Conservation (phyloP, 1,140 invertebrate genomes). For the Venturia canescens region DNA sequence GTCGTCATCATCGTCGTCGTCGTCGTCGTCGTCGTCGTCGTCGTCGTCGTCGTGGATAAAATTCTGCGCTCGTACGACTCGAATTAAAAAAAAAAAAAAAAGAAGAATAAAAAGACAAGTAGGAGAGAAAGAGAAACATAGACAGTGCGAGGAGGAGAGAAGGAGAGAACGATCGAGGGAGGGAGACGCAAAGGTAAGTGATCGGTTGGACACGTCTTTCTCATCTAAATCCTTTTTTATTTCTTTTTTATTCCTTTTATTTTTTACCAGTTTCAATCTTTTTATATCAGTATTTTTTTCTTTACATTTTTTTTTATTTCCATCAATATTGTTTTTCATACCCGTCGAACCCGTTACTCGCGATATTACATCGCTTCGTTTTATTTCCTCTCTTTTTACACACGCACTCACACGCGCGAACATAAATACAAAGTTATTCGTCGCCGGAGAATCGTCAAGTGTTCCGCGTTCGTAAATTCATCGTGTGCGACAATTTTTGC, state of each 20-base stretch:
- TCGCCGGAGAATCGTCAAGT: too few relatives aligned
- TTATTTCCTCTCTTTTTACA: too few relatives aligned
- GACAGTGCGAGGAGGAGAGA: conserved; percentile 36
- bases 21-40: conserved; percentile 1
- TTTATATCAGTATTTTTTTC: too few relatives aligned
- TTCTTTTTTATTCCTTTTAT: conserved; percentile 10
- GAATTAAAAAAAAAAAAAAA: conserved; percentile 1
- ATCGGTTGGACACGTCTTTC: neutral
- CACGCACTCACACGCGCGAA: too few relatives aligned
- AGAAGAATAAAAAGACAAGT: neutral
- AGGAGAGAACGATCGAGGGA: conserved; percentile 48
- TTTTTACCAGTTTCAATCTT: neutral
- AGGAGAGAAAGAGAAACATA: neutral
- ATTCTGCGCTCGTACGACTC: conserved; percentile 25
- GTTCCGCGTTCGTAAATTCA: too few relatives aligned
- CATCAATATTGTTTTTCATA: too few relatives aligned
- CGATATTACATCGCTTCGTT: too few relatives aligned
- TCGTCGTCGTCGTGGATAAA: conserved; percentile 35
- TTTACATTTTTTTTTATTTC: too few relatives aligned
- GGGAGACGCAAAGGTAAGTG: conserved; percentile 24
- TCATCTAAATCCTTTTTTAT: neutral
- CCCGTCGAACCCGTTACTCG: too few relatives aligned
- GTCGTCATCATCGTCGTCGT: conserved; percentile 34
- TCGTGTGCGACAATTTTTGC: too few relatives aligned
- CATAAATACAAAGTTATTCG: too few relatives aligned